Base-by-base conservation (phyloP, 2,797 vertebrate genomes). In the Alauda arvensis region DNA sequence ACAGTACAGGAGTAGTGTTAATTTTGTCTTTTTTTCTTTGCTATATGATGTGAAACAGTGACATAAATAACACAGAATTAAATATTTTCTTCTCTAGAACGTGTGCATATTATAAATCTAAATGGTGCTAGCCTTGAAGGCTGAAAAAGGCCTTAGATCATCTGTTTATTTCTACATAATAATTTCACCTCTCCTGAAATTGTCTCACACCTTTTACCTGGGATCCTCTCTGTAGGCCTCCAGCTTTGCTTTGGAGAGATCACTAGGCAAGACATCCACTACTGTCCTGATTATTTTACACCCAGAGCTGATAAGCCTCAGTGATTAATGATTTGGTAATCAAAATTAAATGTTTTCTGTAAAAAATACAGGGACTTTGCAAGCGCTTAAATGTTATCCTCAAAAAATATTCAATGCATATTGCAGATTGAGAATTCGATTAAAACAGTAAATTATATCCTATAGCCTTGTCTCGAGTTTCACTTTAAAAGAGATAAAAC, bases 181-280 rank as follows among this genome's bases (percentile, higher is more conserved):
- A 83, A 80, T 75, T 85, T 77, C 10, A 5, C 13, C 33, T 83
- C 29, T 77, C 29, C 40, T 77, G 69, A 48, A 56, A 45, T 52
- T 62, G 62, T 52, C 45, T 80, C 17, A 28, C 42, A 56, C 16
- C 24, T 83, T 78, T 76, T 80, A 37, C 28, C 3, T 43, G 20
- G 6, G 11, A 61, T 76, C 67, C 52, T 86, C 34, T 79, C n/a
- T 23, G 9, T 33, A 53, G 84, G 60, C 29, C 13, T 87, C 52
- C 48, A 80, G 40, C 56, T 53, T 85, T 91, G 72, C 43, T 85
- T 66, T 91, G 70, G 31, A 83, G 83, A 56, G 48, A 59, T 31
- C 16, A 7, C 62, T 77, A 87, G 29, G 67, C 70, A 76, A 49
- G 24, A 72, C 52, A 59, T 71, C 37, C 45, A 66, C 81, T 57